Base-by-base conservation (phyloP, 2,113 vertebrate genomes). In the Lampris incognitus region DNA sequence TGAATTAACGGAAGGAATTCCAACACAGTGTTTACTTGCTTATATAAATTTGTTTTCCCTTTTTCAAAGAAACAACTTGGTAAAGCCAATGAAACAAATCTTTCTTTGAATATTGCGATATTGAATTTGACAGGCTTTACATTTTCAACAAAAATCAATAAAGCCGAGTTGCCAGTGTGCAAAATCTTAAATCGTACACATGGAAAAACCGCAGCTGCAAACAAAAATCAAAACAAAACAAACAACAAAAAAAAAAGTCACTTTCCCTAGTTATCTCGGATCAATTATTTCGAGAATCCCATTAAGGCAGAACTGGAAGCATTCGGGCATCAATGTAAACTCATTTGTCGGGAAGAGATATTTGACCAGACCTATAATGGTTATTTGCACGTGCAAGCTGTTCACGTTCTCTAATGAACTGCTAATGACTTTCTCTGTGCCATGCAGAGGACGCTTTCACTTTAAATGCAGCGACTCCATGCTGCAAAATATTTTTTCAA, bases 291-390 rank as follows among this genome's bases (percentile, higher is more conserved):
- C 42, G 42, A 54, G 49, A 39, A 83, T 49, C 4, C 69, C 38
- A 67, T 8, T 54, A 6, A 10, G 46, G 5, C 57, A 54, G 46
- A 73, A 37, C 9, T 69, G 49, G 64, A 66, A 50, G 66, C 60
- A 86, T 79, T 90, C 87, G 88, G 84, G 85, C 91, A 62, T 84
- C 13, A 78, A 59, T 78, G 72, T 89, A 76, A 79, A 77, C 71
- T 85, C 42, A 56, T 81, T 78, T 44, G 78, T 66, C 83, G 60
- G 78, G 69, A 74, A 69, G 38, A 56, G 60, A n/a, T 51, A 11
- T 3, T 38, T 65, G 1, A 51, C 57, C 38, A 8, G 66, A 73
- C 58, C 62, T 69, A 36, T 70, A 78, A 84, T 79, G 82, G 89
- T 82, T 86, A 88, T 88, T 52, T 41, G 60, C 76, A 82, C 70